phyloP scores from a whole-genome alignment of 2,888 invertebrate genomes.

The Pachliopta kotzebuea region DNA sequence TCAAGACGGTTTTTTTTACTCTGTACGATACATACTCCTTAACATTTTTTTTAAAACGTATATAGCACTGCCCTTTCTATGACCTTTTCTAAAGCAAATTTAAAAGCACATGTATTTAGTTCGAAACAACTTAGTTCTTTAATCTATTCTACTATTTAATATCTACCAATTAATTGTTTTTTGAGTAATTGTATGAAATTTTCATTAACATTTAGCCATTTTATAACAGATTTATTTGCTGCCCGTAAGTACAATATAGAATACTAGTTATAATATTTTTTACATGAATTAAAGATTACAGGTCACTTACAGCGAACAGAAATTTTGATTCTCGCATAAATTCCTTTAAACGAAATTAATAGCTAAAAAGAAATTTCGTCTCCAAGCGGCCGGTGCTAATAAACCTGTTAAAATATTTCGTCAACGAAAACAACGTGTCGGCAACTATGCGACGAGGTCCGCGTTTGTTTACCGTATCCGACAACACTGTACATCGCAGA shows the following conservation, averaged over 20 bases:
- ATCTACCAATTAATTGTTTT: no score
- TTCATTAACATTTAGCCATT: no score
- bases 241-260: background rate
- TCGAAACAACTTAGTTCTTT: background rate
- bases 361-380: conserved; percentile 24
- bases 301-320: conserved; percentile 7
- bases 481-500: conserved; percentile 26
- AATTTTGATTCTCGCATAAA: conserved; percentile 16
- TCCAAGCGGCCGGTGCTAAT: conserved; percentile 43
- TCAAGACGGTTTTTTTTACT: conserved; percentile 42
- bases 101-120: conserved; percentile 18
- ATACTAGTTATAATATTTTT: background rate
- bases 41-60: conserved; percentile 22
- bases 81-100: conserved; percentile 27
- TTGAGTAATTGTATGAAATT: no score
- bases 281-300: no score
- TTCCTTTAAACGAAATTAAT: conserved; percentile 16
- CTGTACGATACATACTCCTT: conserved; percentile 25
- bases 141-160: background rate
- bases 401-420: conserved; percentile 54
- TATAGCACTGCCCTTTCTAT: conserved; percentile 13
- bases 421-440: conserved; percentile 48
- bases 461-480: conserved; percentile 31
- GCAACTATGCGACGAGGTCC: conserved; percentile 35
- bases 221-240: no score